Base-by-base conservation (phyloP, 2,888 invertebrate species). In the Marasmarcha lunaedactyla region DNA sequence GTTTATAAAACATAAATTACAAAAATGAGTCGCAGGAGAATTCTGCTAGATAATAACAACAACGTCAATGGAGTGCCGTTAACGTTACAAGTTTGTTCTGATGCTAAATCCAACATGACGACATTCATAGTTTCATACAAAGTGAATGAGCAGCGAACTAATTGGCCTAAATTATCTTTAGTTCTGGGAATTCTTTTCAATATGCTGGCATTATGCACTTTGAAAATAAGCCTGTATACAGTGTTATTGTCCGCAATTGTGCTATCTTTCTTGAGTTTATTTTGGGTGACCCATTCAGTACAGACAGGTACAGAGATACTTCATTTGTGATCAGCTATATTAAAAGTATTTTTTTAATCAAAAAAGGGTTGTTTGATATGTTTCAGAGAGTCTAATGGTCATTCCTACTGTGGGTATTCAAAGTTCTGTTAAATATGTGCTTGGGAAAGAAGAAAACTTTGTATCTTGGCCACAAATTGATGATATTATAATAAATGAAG, bases 401-500 rank as follows among this genome's bases (percentile, higher is more conserved):
- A 71, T 84, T 39, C 84, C 84, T 15, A 70, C 71, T 1, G 73
- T 84, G 12, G 84, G 84, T 1, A 65, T 84, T 33, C 81, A 83
- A 46, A 71, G 65, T 47, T 66, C 79, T 2, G 61, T 73, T 1
- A 73, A 79, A 42, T 84, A 77, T 73, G 72, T 79, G 1, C 66
- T 54, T 44, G 78, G 81, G 1, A 54, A 58, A 48, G 71, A 78
- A 51, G 68, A 73, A 38, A 57, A 59, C 11, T 84, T 76, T 48
- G 60, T 84, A 2, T 64, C 78, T 11, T 84, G 84, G 84, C 49
- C 66, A 4, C 63, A 56, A 46, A 63, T 84, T 44, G 73, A 81
- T 49, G 81, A 81, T 60, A 63, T 84, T 33, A 71, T 84, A 15
- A 84, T 84, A 26, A 81, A 83, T 62, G 84, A 84, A 71, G 83